A percentile compares a stretch with the other conserved stretches of the same genome.
These are phyloP conservation scores for Iselma pallidipennis DNA, from an alignment of 2,888 invertebrate genomes.

Conservation along the genomic window DNA sequence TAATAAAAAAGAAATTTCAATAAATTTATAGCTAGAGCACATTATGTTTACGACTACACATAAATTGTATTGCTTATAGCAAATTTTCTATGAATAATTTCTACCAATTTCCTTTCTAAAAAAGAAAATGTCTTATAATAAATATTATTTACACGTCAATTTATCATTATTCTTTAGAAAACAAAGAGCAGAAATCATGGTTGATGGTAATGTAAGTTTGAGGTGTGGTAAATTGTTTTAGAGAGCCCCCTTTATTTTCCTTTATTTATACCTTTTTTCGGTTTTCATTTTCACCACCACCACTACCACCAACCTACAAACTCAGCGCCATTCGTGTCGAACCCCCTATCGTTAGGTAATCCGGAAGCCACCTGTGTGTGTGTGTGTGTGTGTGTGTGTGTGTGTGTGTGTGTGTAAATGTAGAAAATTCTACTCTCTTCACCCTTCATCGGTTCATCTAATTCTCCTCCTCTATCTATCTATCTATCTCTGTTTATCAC, in stretches of 20 bases:
- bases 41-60: background rate
- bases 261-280: background rate
- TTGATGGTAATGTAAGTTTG: background rate
- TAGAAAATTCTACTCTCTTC: background rate
- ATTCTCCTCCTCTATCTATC: too few relatives aligned
- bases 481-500: too few relatives aligned
- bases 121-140: too few relatives aligned
- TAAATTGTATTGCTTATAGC: background rate
- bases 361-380: background rate
- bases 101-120: background rate
- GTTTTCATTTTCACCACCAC: background rate
- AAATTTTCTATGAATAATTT: background rate
- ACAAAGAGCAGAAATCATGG: background rate
- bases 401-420: background rate
- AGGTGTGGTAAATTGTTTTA: background rate
- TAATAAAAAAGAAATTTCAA: too few relatives aligned
- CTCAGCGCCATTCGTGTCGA: too few relatives aligned
- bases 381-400: background rate
- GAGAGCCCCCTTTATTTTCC: background rate
- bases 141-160: background rate
- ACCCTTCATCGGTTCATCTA: background rate
- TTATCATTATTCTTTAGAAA: background rate
- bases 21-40: background rate
- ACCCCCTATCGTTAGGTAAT: background rate
- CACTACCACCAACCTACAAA: too few relatives aligned